Base-by-base conservation (phyloP, 1,140 invertebrate species). In the Saxidomus purpurata region DNA sequence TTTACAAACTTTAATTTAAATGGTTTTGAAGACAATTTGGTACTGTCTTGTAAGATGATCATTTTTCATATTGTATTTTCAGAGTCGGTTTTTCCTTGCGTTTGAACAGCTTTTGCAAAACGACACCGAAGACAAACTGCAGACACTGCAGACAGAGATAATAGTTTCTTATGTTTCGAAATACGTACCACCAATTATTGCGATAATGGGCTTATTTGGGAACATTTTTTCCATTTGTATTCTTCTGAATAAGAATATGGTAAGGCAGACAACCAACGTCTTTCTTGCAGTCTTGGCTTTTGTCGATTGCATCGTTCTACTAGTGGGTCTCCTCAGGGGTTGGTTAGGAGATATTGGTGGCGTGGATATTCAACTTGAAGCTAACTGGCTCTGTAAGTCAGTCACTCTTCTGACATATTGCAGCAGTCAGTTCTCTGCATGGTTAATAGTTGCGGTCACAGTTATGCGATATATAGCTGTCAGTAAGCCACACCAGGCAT, bases 361-460 rank as follows among this genome's bases (percentile, higher is more conserved):
- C 0, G 25, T 84, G 15, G 90, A 94, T 76, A 87, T 93, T 38
- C 88, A 92, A 83, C 83, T 90, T 31, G 76, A 87, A 36, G 74
- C 90, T 1, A 74, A 89, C 61, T 94, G 91, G 90, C 59, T 93
- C 34, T 95, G 95, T 89, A 95, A 95, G 84, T 63, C 91, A 13
- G 90, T 91, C 0, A 82, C 91, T 22, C 80, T 93, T 1, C 76
- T 95, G 17, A 93, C 90, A 17, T 95, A 94, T 77, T 90, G 92
- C 55, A 83, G 90, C 47, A 94, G 93, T 76, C 93, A 95, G 52
- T 93, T 93, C 86, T 93, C 93, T 36, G 95, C 94, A 0, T 95
- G 95, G 95, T 88, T 95, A 2, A 95, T 95, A 71, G 93, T 96
- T 13, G 94, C 95, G 0, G 95, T 96, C 8, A 96, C 95, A 0